Conservation (phyloP, 2,888 invertebrate genomes). For the Charanyca ferruginea region DNA sequence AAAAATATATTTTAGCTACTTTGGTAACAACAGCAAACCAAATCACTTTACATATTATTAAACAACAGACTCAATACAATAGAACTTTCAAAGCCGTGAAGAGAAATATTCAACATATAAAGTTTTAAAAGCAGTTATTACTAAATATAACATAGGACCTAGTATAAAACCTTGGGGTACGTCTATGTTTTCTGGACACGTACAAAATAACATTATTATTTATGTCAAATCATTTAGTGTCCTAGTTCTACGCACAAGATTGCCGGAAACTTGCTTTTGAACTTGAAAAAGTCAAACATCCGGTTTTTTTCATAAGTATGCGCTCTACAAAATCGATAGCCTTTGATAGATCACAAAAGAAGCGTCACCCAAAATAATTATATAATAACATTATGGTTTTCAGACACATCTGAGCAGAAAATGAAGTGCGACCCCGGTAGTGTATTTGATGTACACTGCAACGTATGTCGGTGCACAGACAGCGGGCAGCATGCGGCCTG, state of each 20-base stretch:
- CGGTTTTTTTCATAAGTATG: not conserved
- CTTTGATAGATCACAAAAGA: not conserved
- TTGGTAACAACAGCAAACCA: too few species aligned
- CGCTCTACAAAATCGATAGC: conserved; percentile 3
- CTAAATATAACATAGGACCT: not conserved
- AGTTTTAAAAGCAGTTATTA: too few species aligned
- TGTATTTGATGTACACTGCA: conserved; percentile 82
- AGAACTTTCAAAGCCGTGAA: too few species aligned
- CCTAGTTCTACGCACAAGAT: not conserved
- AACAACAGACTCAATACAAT: too few species aligned
- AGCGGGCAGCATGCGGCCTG: conserved; percentile 88
- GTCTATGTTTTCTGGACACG: not conserved
- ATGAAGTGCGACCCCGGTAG: conserved; percentile 79
- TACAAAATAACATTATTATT: not conserved
- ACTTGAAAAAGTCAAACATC: not conserved
- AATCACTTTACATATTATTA: too few species aligned
- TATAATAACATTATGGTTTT: conserved; percentile 18
- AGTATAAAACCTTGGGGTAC: conserved; percentile 1
- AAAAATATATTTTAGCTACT: too few species aligned
- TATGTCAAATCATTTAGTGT: not conserved
- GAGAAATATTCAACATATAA: too few species aligned
- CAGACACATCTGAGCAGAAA: conserved; percentile 75
- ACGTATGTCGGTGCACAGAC: conserved; percentile 87
- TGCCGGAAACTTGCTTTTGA: not conserved
- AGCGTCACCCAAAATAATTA: not conserved